These are phyloP conservation scores for Gulo gulo DNA, from an alignment of 2,113 vertebrate genomes.

Conservation along the genomic window DNA sequence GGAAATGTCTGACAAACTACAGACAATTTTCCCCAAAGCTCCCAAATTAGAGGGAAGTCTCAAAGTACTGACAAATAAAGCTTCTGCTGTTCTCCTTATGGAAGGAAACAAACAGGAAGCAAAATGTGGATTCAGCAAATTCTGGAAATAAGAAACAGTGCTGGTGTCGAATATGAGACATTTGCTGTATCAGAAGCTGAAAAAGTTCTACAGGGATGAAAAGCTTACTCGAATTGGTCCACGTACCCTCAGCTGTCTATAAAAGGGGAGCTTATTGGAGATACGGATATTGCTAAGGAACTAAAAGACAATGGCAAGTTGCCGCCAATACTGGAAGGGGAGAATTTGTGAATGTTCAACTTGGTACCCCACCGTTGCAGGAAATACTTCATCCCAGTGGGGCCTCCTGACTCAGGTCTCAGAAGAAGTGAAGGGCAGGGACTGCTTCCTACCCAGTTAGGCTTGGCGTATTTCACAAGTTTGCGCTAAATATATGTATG, in stretches of 20 bases:
- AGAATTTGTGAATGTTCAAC: not conserved
- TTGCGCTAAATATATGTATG: not conserved
- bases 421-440: not conserved
- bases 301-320: not conserved
- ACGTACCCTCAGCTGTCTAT: constrained; percentile 95
- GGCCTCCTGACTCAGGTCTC: not conserved
- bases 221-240: constrained; percentile 94
- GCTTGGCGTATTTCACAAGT: not conserved
- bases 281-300: constrained; percentile 94
- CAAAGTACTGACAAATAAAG: constrained; percentile 90
- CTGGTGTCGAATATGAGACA: constrained; percentile 84
- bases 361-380: not conserved
- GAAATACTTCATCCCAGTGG: not conserved
- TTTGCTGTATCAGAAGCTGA: constrained; percentile 87
- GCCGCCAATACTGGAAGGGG: not conserved
- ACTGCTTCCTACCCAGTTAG: not conserved
- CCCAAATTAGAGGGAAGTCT: constrained; percentile 92
- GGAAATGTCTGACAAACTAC: constrained; percentile 91
- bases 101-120: constrained; percentile 94
- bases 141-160: constrained; percentile 88
- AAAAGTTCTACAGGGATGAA: constrained; percentile 89
- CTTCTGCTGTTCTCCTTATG: constrained; percentile 95
- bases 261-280: constrained; percentile 93
- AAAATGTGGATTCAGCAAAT: constrained; percentile 96
- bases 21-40: constrained; percentile 88